Conservation (phyloP, 2,113 vertebrate genomes). For the Gila orcuttii region DNA sequence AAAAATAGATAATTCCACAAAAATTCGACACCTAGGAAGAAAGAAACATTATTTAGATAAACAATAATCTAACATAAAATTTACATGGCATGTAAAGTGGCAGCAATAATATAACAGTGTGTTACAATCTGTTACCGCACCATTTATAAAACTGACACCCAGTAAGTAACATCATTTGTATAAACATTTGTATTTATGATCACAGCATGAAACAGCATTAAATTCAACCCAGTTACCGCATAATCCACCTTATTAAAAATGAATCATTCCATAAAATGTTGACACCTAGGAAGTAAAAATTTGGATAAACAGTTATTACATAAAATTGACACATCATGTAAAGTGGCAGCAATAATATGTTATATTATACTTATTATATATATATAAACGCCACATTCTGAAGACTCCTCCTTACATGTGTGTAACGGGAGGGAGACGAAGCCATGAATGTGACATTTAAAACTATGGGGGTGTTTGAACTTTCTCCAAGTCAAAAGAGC, state of each 20-base stretch:
- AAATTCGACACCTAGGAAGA: not conserved
- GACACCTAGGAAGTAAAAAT: not conserved
- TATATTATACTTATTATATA: no score
- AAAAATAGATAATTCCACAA: not conserved
- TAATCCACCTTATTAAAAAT: not conserved
- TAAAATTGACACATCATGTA: not conserved
- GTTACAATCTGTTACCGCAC: not conserved
- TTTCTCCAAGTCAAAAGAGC: not conserved
- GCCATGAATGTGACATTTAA: not conserved
- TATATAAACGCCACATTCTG: no score
- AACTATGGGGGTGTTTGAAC: slow-evolving; percentile 22
- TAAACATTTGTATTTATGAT: not conserved
- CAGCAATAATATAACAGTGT: not conserved
- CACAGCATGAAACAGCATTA: not conserved
- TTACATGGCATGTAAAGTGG: not conserved
- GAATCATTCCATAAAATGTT: not conserved
- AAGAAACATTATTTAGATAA: not conserved
- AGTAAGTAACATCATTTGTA: not conserved
- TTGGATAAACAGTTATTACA: not conserved
- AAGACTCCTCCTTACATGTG: not conserved
- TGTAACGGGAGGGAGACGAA: not conserved
- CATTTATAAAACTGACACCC: not conserved
- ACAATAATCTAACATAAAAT: not conserved
- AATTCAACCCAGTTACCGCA: not conserved
- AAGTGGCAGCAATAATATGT: no score